Conservation (phyloP, 1,140 invertebrate genomes). For the Babylonia areolata region DNA sequence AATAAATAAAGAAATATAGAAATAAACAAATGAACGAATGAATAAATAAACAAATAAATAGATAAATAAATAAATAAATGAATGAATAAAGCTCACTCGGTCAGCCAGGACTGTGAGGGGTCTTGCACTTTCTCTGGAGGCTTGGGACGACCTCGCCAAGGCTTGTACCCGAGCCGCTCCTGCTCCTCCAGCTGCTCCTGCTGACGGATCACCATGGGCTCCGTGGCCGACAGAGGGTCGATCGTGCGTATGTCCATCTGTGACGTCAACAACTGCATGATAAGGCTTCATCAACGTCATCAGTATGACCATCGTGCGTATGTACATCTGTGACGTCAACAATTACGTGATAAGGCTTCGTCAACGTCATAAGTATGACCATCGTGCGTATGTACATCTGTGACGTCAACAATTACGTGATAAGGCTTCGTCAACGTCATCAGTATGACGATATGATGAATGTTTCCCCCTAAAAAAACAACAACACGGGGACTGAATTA, state of each 20-base stretch:
- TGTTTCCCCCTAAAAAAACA: too few species aligned
- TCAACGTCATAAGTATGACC: too few species aligned
- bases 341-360: background rate
- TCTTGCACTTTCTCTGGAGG: background rate
- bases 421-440: too few species aligned
- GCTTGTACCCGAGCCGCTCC: background rate
- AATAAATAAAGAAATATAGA: background rate
- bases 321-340: background rate
- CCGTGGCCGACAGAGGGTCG: conserved; percentile 28
- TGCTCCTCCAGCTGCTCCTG: background rate
- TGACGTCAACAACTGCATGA: background rate
- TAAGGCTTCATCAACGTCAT: too few species aligned
- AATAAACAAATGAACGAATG: background rate
- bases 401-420: background rate
- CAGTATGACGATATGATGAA: too few species aligned
- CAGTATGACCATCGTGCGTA: background rate
- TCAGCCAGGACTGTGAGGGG: background rate
- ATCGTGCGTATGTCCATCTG: conserved; percentile 3
- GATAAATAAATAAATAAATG: background rate
- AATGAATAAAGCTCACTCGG: background rate
- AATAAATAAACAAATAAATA: conserved; percentile 15
- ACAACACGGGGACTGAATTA: too few species aligned
- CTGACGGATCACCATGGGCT: conserved; percentile 19
- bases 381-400: background rate
- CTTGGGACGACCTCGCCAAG: conserved; percentile 5